Conservation (phyloP, 2,113 vertebrate genomes). For the Malurus elegans region DNA sequence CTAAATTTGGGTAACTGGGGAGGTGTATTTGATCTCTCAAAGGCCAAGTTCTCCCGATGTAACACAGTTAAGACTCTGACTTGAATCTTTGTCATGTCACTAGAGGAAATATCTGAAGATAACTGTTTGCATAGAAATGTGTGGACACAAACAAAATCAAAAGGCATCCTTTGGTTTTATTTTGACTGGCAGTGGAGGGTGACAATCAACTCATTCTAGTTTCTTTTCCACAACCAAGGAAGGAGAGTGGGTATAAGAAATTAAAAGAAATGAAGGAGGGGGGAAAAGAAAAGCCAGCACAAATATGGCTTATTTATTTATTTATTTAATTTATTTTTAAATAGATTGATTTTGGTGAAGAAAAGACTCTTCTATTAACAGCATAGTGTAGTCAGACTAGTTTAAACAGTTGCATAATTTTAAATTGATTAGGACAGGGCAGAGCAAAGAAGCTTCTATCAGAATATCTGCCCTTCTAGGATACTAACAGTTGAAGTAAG, state of each 20-base stretch:
- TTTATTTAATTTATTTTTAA: not conserved
- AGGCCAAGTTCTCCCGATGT: not conserved
- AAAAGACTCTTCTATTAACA: not conserved
- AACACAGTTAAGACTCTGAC: not conserved
- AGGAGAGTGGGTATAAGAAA: not conserved
- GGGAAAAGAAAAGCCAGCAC: fast-evolving
- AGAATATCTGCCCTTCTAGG: not conserved
- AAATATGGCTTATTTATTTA: not conserved
- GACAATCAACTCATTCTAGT: not conserved
- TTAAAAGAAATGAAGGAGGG: not conserved
- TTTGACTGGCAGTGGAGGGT: not conserved
- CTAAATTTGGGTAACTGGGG: not conserved
- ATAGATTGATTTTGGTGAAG: not conserved
- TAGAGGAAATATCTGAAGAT: not conserved
- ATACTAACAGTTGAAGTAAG: not conserved
- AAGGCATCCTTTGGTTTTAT: not conserved
- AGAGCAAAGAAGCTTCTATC: not conserved
- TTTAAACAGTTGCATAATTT: not conserved
- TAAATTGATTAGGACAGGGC: not conserved
- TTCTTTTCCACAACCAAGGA: not conserved
- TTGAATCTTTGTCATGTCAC: not conserved
- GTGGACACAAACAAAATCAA: not conserved
- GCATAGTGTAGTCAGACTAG: not conserved
- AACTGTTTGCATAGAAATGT: not conserved
- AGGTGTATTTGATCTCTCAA: not conserved